phyloP scores from a whole-genome alignment of 2,888 invertebrate species.

The Argyresthia albistria region DNA sequence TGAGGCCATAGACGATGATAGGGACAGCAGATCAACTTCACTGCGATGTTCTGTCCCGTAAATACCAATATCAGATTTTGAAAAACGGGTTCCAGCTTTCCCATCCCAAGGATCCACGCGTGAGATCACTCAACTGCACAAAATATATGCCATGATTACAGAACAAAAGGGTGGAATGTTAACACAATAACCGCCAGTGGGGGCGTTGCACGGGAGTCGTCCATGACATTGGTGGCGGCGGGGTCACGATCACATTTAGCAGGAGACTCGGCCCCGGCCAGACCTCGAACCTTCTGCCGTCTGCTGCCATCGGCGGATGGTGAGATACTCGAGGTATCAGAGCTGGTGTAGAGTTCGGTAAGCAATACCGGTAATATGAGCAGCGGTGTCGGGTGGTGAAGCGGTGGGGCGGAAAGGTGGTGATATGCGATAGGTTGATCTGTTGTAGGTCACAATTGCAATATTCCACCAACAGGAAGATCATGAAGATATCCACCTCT shows the following conservation, averaged over 20 bases:
- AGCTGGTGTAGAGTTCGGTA: conserved; percentile 40
- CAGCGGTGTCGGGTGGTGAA: conserved; percentile 37
- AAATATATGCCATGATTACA: conserved; percentile 20
- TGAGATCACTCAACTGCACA: conserved; percentile 19
- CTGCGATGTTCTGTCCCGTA: too few species aligned
- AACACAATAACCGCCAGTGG: conserved; percentile 71
- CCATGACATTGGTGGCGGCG: conserved; percentile 16
- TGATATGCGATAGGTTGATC: not conserved
- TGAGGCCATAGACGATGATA: too few species aligned
- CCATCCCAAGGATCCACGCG: too few species aligned
- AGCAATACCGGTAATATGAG: conserved; percentile 50
- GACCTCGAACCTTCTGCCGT: conserved; percentile 27
- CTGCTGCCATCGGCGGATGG: conserved; percentile 17
- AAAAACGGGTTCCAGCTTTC: too few species aligned
- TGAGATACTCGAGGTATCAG: not conserved
- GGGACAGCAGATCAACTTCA: too few species aligned
- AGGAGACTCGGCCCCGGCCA: conserved; percentile 10
- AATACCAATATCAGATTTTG: too few species aligned
- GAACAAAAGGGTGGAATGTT: conserved; percentile 34
- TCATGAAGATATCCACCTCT: too few species aligned
- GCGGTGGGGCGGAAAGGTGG: conserved; percentile 50
- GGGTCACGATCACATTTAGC: conserved; percentile 7
- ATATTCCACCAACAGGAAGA: too few species aligned
- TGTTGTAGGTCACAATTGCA: too few species aligned
- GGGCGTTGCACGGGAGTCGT: conserved; percentile 23